Evolutionary conservation across 53 echinoderm and acorn worm species (phyloP).

Genomic region (Echinometra lucunter): DNA sequence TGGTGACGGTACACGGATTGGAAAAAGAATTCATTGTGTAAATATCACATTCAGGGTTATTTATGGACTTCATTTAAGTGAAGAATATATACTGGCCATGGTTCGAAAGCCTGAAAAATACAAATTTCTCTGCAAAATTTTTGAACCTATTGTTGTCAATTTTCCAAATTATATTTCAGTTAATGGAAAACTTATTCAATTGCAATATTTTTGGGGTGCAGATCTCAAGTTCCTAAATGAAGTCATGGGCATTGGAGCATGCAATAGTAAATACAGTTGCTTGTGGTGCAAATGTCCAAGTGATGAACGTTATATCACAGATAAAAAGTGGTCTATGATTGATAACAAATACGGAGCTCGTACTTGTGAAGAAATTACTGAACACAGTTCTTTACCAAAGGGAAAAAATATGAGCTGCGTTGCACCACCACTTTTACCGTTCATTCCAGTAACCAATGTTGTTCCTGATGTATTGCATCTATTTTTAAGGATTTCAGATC

Average conservation of each 20-base stretch:
- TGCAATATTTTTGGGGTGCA: slow-evolving; percentile 74
- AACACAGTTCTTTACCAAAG: slow-evolving; percentile 55
- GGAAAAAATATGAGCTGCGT: slow-evolving; percentile 70
- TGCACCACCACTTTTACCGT: slow-evolving; percentile 65
- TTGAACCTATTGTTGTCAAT: slow-evolving; percentile 76
- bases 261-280: slow-evolving; percentile 74
- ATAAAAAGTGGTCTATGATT: slow-evolving; percentile 77
- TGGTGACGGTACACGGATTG: slow-evolving; percentile 82
- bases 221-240: slow-evolving; percentile 83
- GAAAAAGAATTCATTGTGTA: slow-evolving; percentile 72
- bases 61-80: slow-evolving; percentile 69
- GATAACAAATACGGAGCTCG: slow-evolving; percentile 70
- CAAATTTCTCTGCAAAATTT: slow-evolving; percentile 70
- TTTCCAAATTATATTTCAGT: slow-evolving; percentile 56
- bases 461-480: slow-evolving; percentile 73
- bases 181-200: slow-evolving; percentile 59
- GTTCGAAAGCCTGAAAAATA: slow-evolving; percentile 77
- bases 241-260: slow-evolving; percentile 80
- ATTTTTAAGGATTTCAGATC: slow-evolving; percentile 78
- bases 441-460: slow-evolving; percentile 61
- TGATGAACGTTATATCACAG: slow-evolving; percentile 61
- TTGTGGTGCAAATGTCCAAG: slow-evolving; percentile 81
- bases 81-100: slow-evolving; percentile 77
- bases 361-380: slow-evolving; percentile 72
- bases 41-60: slow-evolving; percentile 78